Percentiles rank a stretch among this genome's conserved stretches.
These are phyloP conservation scores for Dasyurus viverrinus DNA, from an alignment of 2,113 vertebrate species.

Conservation along the genomic window DNA sequence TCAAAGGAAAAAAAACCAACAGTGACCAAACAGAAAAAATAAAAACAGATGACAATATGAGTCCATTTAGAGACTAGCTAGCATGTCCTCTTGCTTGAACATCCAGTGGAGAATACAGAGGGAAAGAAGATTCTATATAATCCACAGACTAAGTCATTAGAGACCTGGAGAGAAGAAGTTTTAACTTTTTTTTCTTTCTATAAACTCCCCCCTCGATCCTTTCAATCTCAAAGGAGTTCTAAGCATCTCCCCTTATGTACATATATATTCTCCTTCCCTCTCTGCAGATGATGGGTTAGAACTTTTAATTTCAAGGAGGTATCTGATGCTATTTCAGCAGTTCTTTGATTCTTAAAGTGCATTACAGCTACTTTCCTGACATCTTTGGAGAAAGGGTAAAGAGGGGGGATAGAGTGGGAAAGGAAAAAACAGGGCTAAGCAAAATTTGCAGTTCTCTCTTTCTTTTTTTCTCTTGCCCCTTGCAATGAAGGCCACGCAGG, in stretches of 20 bases:
- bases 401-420: background rate
- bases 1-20: background rate
- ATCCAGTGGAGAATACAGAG: background rate
- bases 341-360: conserved; percentile 66
- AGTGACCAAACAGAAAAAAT: background rate
- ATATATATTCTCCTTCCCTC: background rate
- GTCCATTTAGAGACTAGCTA: background rate
- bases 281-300: conserved; percentile 22
- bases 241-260: background rate
- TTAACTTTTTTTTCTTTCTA: background rate
- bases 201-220: conserved; percentile 44
- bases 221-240: background rate
- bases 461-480: conserved; percentile 39
- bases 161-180: background rate
- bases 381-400: conserved; percentile 4
- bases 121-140: background rate
- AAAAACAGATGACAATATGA: background rate
- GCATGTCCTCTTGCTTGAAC: background rate
- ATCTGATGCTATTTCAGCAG: conserved; percentile 72
- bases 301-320: conserved; percentile 66
- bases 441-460: conserved; percentile 28
- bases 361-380: conserved; percentile 54
- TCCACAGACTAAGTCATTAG: background rate
- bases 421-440: conserved; percentile 37
- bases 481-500: conserved; percentile 39